A percentile compares a stretch with the other conserved stretches of the same genome.
Conservation (phyloP, 2,888 invertebrate species). For the Eilema caniola region DNA sequence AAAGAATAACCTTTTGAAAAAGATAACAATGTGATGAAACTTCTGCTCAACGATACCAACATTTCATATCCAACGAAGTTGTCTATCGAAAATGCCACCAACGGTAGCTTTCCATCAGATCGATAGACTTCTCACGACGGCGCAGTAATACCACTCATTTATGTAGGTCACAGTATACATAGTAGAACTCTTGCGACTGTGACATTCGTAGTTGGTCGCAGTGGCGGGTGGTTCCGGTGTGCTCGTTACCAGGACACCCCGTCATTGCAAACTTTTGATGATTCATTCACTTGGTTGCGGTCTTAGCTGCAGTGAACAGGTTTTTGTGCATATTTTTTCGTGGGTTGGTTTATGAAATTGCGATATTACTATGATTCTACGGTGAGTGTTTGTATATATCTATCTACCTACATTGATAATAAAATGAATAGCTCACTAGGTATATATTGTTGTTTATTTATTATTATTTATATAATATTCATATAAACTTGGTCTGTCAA, state of each 20-base stretch:
- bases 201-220: constrained; percentile 65
- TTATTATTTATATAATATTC: no score
- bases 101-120: constrained; percentile 69
- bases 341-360: constrained; percentile 74
- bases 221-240: constrained; percentile 64
- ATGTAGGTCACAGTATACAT: constrained; percentile 52
- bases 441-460: not conserved
- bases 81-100: constrained; percentile 67
- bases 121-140: constrained; percentile 79
- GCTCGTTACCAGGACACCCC: constrained; percentile 71
- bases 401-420: constrained; percentile 19
- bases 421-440: not conserved
- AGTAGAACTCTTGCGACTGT: constrained; percentile 42
- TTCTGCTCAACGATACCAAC: constrained; percentile 42
- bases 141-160: constrained; percentile 73
- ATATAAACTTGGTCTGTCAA: no score
- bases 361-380: constrained; percentile 81
- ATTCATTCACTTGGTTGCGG: constrained; percentile 66
- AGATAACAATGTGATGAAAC: constrained; percentile 28
- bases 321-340: constrained; percentile 47
- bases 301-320: constrained; percentile 56
- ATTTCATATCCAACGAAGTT: constrained; percentile 59
- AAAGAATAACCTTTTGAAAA: constrained; percentile 29
- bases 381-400: constrained; percentile 71
- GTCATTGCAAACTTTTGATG: constrained; percentile 55